Evolutionary conservation across 2,888 invertebrate species (phyloP), one percentile per base, ranked within the genome.

Genomic region (Octonoba sinensis): DNA sequence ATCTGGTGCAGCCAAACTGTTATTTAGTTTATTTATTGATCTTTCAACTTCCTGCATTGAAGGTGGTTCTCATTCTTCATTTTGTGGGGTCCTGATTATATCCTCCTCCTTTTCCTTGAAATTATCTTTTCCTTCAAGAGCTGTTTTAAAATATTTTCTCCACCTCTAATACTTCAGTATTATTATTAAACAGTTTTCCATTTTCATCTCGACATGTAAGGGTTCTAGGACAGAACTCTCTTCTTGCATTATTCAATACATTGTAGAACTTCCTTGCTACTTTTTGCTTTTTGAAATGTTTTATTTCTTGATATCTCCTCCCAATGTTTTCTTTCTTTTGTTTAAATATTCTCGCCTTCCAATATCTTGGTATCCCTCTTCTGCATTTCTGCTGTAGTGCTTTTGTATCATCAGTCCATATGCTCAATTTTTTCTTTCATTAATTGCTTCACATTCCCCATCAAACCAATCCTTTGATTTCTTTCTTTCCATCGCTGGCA

Each of bases 351-450:
- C 57, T 57, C 22, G 18, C 22, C 57, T 57, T 3, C 3, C n/a
- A n/a, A n/a, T n/a, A n/a, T n/a, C n/a, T n/a, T n/a, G 3, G 8
- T 11, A 13, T 6, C 22, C 18, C 22, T 57, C n/a, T 2, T 16
- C 6, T 57, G 6, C 2, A 57, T 3, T 15, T 57, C n/a, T 15
- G 18, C 6, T 57, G 57, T 3, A 57, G 18, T 57, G 57, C 22
- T 57, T 57, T 57, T 57, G 57, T 13, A 57, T 57, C 57, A 57
- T 57, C 18, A 15, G 57, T 18, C n/a, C 22, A 57, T 57, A 57
- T 18, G 8, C 12, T 57, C 56, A 1, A 56, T 18, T 12, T 57
- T 57, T 57, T 4, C 57, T 57, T 57, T 57, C 18, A 4, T 57
- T 57, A 13, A 13, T 57, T 57, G 22, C 22, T 57, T 57, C 0